Percentiles rank a stretch among this genome's conserved stretches.
phyloP scores from a whole-genome alignment of 1,140 invertebrate genomes.

The Danaus melanippus region DNA sequence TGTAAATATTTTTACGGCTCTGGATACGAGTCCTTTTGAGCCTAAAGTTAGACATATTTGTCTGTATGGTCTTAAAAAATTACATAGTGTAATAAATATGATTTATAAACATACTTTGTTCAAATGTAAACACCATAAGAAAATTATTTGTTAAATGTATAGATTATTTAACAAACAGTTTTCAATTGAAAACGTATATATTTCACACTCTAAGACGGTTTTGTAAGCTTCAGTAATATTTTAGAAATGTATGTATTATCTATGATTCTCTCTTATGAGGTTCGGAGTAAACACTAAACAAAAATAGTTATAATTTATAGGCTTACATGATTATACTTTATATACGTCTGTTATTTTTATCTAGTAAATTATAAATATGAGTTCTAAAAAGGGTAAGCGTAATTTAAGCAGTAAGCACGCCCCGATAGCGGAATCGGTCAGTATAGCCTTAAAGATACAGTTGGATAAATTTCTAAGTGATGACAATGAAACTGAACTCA shows the following conservation, averaged over 20 bases:
- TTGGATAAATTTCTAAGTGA: constrained; percentile 77
- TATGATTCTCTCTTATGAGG: background rate
- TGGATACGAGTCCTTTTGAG: too few relatives aligned
- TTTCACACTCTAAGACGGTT: too few relatives aligned
- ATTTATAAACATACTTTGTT: too few relatives aligned
- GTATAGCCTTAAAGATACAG: constrained; percentile 64
- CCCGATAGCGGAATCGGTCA: constrained; percentile 63
- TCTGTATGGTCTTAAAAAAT: too few relatives aligned
- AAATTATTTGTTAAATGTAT: too few relatives aligned
- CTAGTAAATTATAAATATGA: constrained; percentile 36
- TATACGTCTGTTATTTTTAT: constrained; percentile 7
- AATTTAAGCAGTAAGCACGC: constrained; percentile 53
- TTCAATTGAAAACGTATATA: too few relatives aligned
- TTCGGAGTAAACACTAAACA: constrained; percentile 12
- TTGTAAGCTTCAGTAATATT: background rate
- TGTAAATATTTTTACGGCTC: too few relatives aligned
- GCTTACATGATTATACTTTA: background rate
- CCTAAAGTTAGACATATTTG: too few relatives aligned
- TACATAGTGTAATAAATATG: too few relatives aligned
- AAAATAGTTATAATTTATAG: constrained; percentile 1
- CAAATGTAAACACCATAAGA: too few relatives aligned
- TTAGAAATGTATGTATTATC: too few relatives aligned
- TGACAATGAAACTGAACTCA: constrained; percentile 73
- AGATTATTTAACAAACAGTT: too few relatives aligned
- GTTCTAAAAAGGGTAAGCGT: constrained; percentile 55